These are phyloP conservation scores for Sepioteuthis lessoniana DNA, from an alignment of 2,888 invertebrate genomes.

Conservation along the genomic window DNA sequence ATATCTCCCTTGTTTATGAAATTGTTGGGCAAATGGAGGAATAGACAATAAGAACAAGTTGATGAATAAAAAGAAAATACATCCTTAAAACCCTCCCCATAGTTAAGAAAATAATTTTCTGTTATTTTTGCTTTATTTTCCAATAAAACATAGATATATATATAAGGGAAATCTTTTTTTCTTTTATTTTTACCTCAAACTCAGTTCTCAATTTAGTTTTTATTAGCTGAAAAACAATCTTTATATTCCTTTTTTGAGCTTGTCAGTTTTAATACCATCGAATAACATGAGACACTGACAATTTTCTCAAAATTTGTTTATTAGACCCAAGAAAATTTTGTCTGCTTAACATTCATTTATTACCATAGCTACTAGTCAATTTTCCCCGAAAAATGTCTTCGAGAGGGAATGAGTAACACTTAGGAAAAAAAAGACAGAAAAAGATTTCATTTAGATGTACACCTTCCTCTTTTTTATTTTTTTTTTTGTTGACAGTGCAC, in stretches of 20 bases:
- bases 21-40: no score
- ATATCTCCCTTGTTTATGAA: no score
- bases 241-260: background rate
- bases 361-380: background rate
- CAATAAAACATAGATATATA: no score
- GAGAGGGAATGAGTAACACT: background rate
- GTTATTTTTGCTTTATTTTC: no score
- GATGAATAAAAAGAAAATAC: no score
- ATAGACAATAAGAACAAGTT: no score
- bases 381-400: background rate
- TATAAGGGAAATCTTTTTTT: no score
- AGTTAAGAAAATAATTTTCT: no score
- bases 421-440: background rate
- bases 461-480: background rate
- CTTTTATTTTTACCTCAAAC: background rate
- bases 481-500: background rate
- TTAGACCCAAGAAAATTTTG: background rate
- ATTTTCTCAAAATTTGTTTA: background rate
- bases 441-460: background rate
- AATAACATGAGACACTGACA: slow-evolving; percentile 33
- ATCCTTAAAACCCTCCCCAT: no score
- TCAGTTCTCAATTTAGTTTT: background rate
- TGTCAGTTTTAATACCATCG: background rate
- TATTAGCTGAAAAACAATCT: background rate
- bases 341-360: background rate